phyloP scores from a whole-genome alignment of 2,113 vertebrate species.

The Pelmatolapia mariae region DNA sequence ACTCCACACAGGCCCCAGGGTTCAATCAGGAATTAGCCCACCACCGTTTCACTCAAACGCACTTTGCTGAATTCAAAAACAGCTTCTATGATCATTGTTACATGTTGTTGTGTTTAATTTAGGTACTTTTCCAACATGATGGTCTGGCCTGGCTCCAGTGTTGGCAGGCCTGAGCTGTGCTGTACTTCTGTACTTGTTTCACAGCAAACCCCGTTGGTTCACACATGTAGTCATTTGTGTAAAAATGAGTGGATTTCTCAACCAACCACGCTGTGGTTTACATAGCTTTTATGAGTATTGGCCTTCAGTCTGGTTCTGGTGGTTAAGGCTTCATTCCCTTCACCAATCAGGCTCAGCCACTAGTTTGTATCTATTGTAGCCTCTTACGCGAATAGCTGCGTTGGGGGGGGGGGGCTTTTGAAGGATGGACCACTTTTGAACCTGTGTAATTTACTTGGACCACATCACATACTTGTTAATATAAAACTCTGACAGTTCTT shows the following conservation, averaged over 20 bases:
- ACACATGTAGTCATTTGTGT: slow-evolving; percentile 4
- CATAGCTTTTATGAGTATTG: slow-evolving; percentile 21
- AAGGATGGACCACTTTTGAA: neutral
- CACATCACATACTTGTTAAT: neutral
- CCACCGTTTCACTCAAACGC: too few relatives aligned
- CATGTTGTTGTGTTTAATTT: neutral
- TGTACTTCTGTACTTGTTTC: neutral
- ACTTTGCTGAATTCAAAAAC: rapidly evolving
- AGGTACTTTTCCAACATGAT: neutral
- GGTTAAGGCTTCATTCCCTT: neutral
- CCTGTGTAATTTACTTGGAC: neutral
- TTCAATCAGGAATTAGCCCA: neutral
- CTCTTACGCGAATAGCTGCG: neutral
- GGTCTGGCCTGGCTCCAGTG: neutral
- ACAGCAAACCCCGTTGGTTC: neutral
- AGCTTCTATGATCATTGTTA: neutral
- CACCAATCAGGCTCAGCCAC: neutral
- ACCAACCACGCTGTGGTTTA: slow-evolving; percentile 4
- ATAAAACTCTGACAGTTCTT: neutral
- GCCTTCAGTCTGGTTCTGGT: neutral
- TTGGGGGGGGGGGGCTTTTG: neutral
- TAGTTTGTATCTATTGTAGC: neutral
- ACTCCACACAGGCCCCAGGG: rapidly evolving
- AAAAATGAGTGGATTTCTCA: slow-evolving; percentile 26
- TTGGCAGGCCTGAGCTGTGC: neutral